Evolutionary conservation across 2,797 vertebrate genomes (phyloP), one percentile per base, ranked within the genome.

Genomic region (Parauchenoglanis punctatus): DNA sequence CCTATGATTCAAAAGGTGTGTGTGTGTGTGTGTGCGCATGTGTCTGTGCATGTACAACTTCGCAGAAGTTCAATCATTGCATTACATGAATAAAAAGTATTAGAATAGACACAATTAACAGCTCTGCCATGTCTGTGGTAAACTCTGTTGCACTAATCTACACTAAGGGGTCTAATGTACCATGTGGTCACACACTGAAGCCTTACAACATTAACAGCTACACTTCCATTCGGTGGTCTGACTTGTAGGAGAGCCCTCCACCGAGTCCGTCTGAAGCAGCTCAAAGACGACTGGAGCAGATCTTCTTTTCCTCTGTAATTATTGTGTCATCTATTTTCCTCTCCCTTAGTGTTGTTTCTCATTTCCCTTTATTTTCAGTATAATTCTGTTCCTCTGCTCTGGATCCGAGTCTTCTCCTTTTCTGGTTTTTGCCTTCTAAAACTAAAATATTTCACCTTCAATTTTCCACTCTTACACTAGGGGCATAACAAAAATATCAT

Each of bases 261-360:
- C 93, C 95, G 94, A 97, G 95, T 92, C 95, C 97, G 0, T 92
- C 94, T 1, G 97, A 97, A 92, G 97, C 98, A 91, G 97, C 97
- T 40, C 97, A 96, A 94, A 96, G 94, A 91, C 96, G 96, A 46
- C 95, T 98, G 92, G 97, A 98, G 95, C 97, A 96, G 96, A 98
- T 98, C 97, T 99, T 98, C 97, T 93, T 91, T 44, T 84, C 95
- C 87, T 93, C 97, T 95, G 97, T 98, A 98, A 97, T 95, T 82
- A 97, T 94, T 83, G 73, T 80, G 68, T 77, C 75, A 18, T 82
- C 8, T n/a, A 70, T 65, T 11, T 4, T 83, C 7, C 1, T 40
- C 25, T 59, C 17, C 12, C 77, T 86, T 73, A 72, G 54, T 83
- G 49, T 77, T 83, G 4, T 25, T 56, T n/a, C 49, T 86, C 2